phyloP scores from a whole-genome alignment of 2,888 invertebrate species.

The Copidosoma aretas region DNA sequence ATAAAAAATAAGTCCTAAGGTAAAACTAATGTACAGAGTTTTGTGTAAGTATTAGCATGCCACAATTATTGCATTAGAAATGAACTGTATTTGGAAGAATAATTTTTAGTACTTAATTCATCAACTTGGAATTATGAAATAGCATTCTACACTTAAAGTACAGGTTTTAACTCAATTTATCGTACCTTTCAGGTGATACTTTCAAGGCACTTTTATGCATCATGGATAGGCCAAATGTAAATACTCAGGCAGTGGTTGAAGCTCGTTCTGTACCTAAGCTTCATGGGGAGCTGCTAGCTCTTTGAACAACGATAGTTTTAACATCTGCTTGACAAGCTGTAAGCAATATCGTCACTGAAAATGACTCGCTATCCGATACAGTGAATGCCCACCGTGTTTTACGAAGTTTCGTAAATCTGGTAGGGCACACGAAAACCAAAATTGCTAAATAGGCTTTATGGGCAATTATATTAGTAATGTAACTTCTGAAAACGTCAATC shows the following conservation, averaged over 20 bases:
- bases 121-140: too few relatives aligned
- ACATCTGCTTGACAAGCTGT: slow-evolving; percentile 88
- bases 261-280: slow-evolving; percentile 75
- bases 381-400: slow-evolving; percentile 82
- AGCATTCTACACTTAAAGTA: too few relatives aligned
- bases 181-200: slow-evolving; percentile 72
- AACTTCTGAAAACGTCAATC: slow-evolving; percentile 83
- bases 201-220: slow-evolving; percentile 96
- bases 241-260: slow-evolving; percentile 83
- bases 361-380: slow-evolving; percentile 80
- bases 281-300: slow-evolving; percentile 75
- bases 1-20: too few relatives aligned
- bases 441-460: slow-evolving; percentile 87
- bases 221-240: slow-evolving; percentile 90
- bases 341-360: slow-evolving; percentile 95
- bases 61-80: too few relatives aligned
- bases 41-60: too few relatives aligned
- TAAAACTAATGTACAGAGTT: too few relatives aligned
- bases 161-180: background rate
- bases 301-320: slow-evolving; percentile 71
- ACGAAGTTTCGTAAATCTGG: slow-evolving; percentile 69
- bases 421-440: slow-evolving; percentile 69
- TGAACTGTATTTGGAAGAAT: too few relatives aligned
- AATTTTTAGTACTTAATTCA: too few relatives aligned
- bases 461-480: slow-evolving; percentile 95